Conservation (phyloP, 2,888 invertebrate genomes). For the Drosophila merina region DNA sequence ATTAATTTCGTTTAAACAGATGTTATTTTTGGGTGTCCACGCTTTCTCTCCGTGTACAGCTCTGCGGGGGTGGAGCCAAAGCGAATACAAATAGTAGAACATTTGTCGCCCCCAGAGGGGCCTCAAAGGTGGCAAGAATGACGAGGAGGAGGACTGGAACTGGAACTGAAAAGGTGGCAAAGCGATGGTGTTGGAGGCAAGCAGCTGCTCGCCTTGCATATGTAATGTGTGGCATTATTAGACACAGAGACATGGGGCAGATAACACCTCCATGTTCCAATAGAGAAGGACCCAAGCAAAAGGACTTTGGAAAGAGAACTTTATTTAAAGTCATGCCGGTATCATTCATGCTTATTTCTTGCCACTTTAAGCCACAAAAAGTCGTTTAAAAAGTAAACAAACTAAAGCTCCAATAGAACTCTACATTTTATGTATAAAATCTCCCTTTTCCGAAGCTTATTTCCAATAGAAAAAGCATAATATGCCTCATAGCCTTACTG, state of each 20-base stretch:
- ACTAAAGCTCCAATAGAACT: neutral
- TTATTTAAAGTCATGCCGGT: too few relatives aligned
- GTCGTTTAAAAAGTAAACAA: too few relatives aligned
- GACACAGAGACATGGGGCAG: conserved; percentile 61
- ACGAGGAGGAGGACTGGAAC: neutral
- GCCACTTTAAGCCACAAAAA: too few relatives aligned
- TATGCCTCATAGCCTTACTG: neutral
- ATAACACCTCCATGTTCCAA: conserved; percentile 47
- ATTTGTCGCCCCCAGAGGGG: conserved; percentile 50
- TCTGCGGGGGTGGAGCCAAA: conserved; percentile 27
- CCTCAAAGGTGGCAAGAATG: neutral
- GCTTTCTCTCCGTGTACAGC: neutral
- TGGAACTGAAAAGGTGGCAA: too few relatives aligned
- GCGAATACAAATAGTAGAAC: conserved; percentile 61
- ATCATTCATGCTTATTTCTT: too few relatives aligned
- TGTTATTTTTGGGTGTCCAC: neutral
- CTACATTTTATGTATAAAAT: too few relatives aligned
- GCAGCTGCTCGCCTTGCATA: conserved; percentile 60
- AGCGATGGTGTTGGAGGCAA: neutral
- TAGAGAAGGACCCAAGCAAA: neutral
- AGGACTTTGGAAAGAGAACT: too few relatives aligned
- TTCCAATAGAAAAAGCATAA: neutral
- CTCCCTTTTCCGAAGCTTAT: too few relatives aligned
- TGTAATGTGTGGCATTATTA: conserved; percentile 68
- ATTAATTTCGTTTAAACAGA: neutral